A percentile compares a stretch with the other conserved stretches of the same genome.
phyloP scores from a whole-genome alignment of 1,140 invertebrate genomes.

The Caerostris darwini region DNA sequence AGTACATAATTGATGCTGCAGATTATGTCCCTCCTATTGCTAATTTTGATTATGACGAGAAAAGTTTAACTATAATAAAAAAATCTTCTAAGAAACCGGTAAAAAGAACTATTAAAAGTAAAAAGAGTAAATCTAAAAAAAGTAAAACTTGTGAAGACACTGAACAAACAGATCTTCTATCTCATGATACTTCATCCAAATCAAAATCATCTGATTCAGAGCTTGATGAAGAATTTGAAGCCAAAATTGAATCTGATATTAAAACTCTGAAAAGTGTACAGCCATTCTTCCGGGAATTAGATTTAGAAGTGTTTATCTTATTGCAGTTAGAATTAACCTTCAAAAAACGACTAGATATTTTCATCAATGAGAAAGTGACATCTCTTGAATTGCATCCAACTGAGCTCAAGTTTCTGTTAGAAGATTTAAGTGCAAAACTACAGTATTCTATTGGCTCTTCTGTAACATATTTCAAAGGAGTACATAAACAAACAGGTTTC shows the following conservation, averaged over 20 bases:
- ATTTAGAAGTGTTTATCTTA: conserved; percentile 82
- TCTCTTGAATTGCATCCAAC: conserved; percentile 80
- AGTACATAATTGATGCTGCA: conserved; percentile 78
- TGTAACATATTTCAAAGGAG: conserved; percentile 76
- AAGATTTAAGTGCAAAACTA: conserved; percentile 83
- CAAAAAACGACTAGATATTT: conserved; percentile 56
- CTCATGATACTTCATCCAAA: conserved; percentile 26
- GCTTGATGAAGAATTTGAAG: conserved; percentile 25
- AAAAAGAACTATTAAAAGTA: conserved; percentile 34
- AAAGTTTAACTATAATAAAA: conserved; percentile 8
- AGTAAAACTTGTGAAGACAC: conserved; percentile 23
- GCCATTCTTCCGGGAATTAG: conserved; percentile 82
- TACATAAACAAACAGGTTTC: conserved; percentile 81
- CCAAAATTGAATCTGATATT: neutral
- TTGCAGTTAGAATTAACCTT: conserved; percentile 57
- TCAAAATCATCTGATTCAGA: conserved; percentile 40
- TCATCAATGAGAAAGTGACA: conserved; percentile 48
- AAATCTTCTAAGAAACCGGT: conserved; percentile 54
- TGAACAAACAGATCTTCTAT: conserved; percentile 26
- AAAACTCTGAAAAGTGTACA: conserved; percentile 58
- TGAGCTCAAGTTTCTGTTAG: conserved; percentile 83
- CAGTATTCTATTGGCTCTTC: conserved; percentile 80
- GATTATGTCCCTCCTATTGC: conserved; percentile 80
- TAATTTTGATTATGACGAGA: conserved; percentile 74
- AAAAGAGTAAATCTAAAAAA: conserved; percentile 49